Base-by-base conservation (phyloP, 2,797 vertebrate genomes). In the Phaenicophaeus curvirostris region DNA sequence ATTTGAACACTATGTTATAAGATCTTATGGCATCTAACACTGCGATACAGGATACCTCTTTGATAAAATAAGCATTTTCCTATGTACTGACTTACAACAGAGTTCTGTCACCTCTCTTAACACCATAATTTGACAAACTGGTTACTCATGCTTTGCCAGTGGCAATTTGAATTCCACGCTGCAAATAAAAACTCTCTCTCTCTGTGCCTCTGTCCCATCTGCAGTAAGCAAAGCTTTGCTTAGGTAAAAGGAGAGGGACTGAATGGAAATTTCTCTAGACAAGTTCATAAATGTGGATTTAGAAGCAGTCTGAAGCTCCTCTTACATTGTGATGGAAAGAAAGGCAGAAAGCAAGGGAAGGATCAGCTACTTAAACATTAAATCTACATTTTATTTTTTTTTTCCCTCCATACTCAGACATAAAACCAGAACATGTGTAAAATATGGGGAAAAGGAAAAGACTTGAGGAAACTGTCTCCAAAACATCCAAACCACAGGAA, bases 401-500 rank as follows among this genome's bases (percentile, higher is more conserved):
- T 6, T n/a, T 17, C 28, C 3, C 11, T 10, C 31, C 9, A 9
- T 24, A 53, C 20, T 31, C 16, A 7, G 24, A 87, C 37, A 87
- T 61, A 35, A 90, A 77, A 90, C 7, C 31, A 41, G 39, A 4
- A n/a, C 1, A 4, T 0, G 5, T 21, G 11, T 41, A 68, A 87
- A 81, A 61, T 35, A 31, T 2, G 1, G 0, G 21, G n/a, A 46
- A 81, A 50, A 8, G 17, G 35, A 82, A 31, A 85, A 55, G 59
- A 67, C 28, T 8, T 85, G 79, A 89, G 37, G 65, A 62, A 86
- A 88, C 21, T 6, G n/a, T 62, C n/a, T 75, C 51, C 77, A 81
- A 86, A 92, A 71, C 86, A 85, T 75, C 51, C 77, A 78, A 86
- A 92, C 71, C 86, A 85, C 71, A 87, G 90, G 84, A 95, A 95